Percentiles rank a stretch among this genome's conserved stretches.
Evolutionary conservation across 2,888 invertebrate species (phyloP).

Genomic region (Drosophila quinaria): DNA sequence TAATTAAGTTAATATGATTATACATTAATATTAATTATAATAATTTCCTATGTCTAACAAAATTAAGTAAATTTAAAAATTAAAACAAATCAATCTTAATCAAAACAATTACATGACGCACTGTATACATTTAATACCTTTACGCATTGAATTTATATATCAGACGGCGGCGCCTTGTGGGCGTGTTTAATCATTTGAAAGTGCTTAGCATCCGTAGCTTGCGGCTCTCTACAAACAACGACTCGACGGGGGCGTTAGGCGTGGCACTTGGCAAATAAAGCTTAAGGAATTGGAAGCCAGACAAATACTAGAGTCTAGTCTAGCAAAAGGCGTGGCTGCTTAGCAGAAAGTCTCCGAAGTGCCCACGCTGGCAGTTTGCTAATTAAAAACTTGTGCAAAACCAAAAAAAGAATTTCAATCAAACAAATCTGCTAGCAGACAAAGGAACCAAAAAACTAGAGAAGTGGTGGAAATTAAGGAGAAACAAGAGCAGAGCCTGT

Average conservation of each 20-base stretch:
- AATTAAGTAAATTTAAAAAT: too few relatives aligned
- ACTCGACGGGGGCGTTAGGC: background rate
- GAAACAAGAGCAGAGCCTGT: slow-evolving; percentile 3
- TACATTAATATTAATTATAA: too few relatives aligned
- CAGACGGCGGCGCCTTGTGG: slow-evolving; percentile 53
- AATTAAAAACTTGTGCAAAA: slow-evolving; percentile 54
- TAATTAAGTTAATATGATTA: too few relatives aligned
- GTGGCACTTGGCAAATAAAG: slow-evolving; percentile 23
- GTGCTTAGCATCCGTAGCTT: slow-evolving; percentile 59
- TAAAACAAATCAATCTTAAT: too few relatives aligned
- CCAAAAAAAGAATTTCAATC: slow-evolving; percentile 36
- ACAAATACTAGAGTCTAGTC: slow-evolving; percentile 19
- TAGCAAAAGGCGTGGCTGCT: slow-evolving; percentile 31
- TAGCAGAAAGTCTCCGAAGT: slow-evolving; percentile 13
- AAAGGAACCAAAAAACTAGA: slow-evolving; percentile 8
- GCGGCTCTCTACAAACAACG: slow-evolving; percentile 1
- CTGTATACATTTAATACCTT: slow-evolving; percentile 15
- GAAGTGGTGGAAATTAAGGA: background rate
- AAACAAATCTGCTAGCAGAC: slow-evolving; percentile 35
- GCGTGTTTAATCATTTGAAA: slow-evolving; percentile 67
- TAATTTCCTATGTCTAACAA: too few relatives aligned
- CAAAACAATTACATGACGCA: background rate
- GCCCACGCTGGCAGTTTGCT: slow-evolving; percentile 42
- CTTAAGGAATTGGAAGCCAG: slow-evolving; percentile 30
- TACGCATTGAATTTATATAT: slow-evolving; percentile 27